Evolutionary conservation across 2,888 invertebrate genomes (phyloP), one percentile per base, ranked within the genome.

Genomic region (Temnothorax ravouxi): DNA sequence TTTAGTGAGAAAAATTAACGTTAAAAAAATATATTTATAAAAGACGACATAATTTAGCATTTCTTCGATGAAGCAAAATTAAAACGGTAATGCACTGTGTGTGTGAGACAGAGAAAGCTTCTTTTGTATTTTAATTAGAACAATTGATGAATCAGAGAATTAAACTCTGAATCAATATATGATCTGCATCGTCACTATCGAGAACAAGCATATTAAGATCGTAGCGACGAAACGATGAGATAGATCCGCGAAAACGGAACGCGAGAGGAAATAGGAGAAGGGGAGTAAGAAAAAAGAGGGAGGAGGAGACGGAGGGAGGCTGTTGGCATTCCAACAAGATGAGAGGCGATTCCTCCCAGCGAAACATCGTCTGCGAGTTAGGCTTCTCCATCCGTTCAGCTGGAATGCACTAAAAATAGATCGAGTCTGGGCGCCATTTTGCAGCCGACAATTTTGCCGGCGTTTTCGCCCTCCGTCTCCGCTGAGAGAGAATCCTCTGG

Each of bases 381-480:
- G 82, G 87, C 89, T 88, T 85, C 87, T 86, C 85, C 84, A 71
- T 86, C 89, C 88, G 87, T 87, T 92, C 87, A 85, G 67, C 87
- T 91, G 93, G 93, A 93, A 93, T 93, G 93, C 91, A 92, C 93
- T 91, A 90, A 93, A 93, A 93, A 93, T 93, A 93, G 90, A 89
- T 89, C 84, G 86, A 84, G 89, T 84, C 90, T 87, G 81, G 85
- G 86, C 89, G 91, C 88, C 91, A 87, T 90, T 86, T 90, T 89
- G 85, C 88, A 71, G 85, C 79, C 88, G 69, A 84, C 84, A 79
- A 15, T 59, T 79, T 69, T 34, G 66, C 66, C 41, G 52, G 21
- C 56, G 34, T 79, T 79, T 56, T 79, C 59, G 59, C 34, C 41
- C 80, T 71, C 56, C 52, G 21, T 25, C 25, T 25, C 38, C 41